Evolutionary conservation across 2,113 vertebrate genomes (phyloP).

Genomic region (Blennius ocellaris): DNA sequence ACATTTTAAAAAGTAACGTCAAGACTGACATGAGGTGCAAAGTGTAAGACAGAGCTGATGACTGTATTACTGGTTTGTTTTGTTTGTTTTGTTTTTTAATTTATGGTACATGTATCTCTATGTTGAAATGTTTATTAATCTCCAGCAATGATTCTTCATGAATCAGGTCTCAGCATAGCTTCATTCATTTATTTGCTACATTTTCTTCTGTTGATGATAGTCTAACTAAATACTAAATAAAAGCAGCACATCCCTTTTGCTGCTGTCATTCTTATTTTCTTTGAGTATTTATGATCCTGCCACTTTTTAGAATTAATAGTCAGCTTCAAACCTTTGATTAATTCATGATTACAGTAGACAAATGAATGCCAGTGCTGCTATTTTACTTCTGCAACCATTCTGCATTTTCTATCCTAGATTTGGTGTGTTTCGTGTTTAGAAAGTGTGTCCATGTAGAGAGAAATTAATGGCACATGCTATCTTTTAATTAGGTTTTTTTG

Average conservation of each 20-base stretch:
- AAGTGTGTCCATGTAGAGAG: conserved; percentile 36
- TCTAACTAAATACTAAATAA: not conserved
- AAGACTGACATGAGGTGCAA: conserved; percentile 3
- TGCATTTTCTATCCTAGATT: conserved; percentile 36
- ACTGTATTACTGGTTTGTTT: not conserved
- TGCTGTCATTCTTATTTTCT: not conserved
- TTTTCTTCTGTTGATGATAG: conserved; percentile 2
- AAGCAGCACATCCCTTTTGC: not conserved
- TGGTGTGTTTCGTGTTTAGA: conserved; percentile 34
- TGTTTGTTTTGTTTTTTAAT: not conserved
- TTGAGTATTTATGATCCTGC: not conserved
- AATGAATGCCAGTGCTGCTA: conserved; percentile 40
- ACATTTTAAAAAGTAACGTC: conserved; percentile 7
- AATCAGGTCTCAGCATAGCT: not conserved
- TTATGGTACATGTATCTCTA: not conserved
- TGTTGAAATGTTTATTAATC: not conserved
- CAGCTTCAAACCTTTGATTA: conserved; percentile 41
- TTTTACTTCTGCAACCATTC: conserved; percentile 21
- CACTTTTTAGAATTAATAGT: conserved; percentile 7
- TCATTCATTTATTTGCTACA: not conserved
- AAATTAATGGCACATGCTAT: conserved; percentile 67
- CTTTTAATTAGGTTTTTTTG: conserved; percentile 70
- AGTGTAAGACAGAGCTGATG: conserved; percentile 5
- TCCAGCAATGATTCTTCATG: not conserved
- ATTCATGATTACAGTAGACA: conserved; percentile 31